A percentile compares a stretch with the other conserved stretches of the same genome.
These are phyloP conservation scores for Falcaria lacertinaria DNA, from an alignment of 2,888 invertebrate genomes.

Conservation along the genomic window DNA sequence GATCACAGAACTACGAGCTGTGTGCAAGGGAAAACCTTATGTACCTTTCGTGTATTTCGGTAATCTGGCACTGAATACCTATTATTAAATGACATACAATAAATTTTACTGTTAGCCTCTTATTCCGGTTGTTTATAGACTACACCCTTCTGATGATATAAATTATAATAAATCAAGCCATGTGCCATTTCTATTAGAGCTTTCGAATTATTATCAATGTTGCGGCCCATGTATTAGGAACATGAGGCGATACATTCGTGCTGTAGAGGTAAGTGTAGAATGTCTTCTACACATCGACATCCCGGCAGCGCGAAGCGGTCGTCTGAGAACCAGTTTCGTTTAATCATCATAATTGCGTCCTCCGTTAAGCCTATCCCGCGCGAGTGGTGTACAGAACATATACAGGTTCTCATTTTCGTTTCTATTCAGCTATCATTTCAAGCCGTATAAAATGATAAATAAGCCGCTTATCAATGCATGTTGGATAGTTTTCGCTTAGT, in stretches of 20 bases:
- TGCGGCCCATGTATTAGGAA: conserved; percentile 19
- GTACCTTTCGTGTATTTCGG: too few relatives aligned
- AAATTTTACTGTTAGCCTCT: too few relatives aligned
- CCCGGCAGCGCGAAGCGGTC: conserved; percentile 43
- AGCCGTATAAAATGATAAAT: not conserved
- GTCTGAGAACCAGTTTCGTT: conserved; percentile 69
- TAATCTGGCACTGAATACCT: too few relatives aligned
- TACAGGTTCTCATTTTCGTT: conserved; percentile 5
- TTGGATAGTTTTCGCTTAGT: not conserved
- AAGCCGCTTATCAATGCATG: not conserved
- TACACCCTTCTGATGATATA: too few relatives aligned
- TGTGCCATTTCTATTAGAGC: conserved; percentile 10
- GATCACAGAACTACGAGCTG: too few relatives aligned
- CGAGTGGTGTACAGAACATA: conserved; percentile 36
- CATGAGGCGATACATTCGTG: conserved; percentile 15
- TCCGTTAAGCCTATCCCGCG: conserved; percentile 66
- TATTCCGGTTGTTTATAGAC: too few relatives aligned
- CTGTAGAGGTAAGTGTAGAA: conserved; percentile 33
- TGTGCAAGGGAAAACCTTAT: too few relatives aligned
- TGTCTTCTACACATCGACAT: conserved; percentile 44
- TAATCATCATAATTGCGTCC: conserved; percentile 78
- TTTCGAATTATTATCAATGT: conserved; percentile 17
- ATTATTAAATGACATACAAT: too few relatives aligned
- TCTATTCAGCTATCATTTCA: conserved; percentile 3
- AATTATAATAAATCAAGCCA: not conserved